phyloP scores from a whole-genome alignment of 1,140 invertebrate genomes.

The Macrobrachium rosenbergii region DNA sequence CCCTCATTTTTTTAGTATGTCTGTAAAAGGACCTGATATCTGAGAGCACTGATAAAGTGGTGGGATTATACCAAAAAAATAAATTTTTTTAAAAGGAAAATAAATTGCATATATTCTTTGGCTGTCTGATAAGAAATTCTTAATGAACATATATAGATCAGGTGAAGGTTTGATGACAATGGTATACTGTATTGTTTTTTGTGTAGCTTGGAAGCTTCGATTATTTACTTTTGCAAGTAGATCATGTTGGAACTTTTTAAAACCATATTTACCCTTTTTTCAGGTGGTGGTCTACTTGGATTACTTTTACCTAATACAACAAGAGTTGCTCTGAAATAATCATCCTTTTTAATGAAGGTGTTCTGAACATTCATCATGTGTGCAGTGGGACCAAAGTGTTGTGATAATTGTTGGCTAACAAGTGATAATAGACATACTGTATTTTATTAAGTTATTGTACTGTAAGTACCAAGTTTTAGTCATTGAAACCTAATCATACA shows the following conservation, averaged over 20 bases:
- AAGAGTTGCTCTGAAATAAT: conserved; percentile 37
- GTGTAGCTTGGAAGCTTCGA: neutral
- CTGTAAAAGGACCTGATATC: too few relatives aligned
- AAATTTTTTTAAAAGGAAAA: too few relatives aligned
- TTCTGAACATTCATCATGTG: neutral
- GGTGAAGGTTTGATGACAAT: too few relatives aligned
- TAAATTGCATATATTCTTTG: too few relatives aligned
- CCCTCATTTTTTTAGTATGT: too few relatives aligned
- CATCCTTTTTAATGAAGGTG: neutral
- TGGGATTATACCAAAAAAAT: too few relatives aligned
- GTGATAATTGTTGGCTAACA: neutral
- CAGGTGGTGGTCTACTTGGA: conserved; percentile 54
- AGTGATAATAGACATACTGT: neutral
- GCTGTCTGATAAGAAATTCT: too few relatives aligned
- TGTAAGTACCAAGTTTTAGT: neutral
- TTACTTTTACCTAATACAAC: conserved; percentile 63
- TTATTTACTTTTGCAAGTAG: neutral
- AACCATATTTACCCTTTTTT: neutral
- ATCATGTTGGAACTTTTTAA: neutral
- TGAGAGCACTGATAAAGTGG: too few relatives aligned
- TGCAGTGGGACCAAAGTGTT: too few relatives aligned
- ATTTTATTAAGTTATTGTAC: neutral
- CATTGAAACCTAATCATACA: too few relatives aligned
- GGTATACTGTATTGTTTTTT: too few relatives aligned
- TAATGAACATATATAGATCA: too few relatives aligned